Evolutionary conservation across 2,797 vertebrate species (phyloP).

Genomic region (Danio choprae): DNA sequence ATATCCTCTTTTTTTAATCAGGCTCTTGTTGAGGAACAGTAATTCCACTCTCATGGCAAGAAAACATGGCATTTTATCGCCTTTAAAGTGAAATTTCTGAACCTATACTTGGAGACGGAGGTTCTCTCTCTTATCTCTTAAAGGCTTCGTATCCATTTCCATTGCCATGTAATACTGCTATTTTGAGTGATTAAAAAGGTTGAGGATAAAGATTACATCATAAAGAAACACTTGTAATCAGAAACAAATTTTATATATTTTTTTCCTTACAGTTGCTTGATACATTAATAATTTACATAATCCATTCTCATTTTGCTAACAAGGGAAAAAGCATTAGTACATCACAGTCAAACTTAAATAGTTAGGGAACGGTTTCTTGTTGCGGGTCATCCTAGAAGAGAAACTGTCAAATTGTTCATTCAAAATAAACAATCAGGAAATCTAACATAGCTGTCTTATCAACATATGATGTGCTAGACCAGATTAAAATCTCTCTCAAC

Average conservation of each 20-base stretch:
- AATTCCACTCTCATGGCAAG: too few species aligned
- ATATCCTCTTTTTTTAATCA: too few species aligned
- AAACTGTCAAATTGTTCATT: constrained; percentile 8
- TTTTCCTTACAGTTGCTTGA: constrained; percentile 49
- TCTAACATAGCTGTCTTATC: constrained; percentile 12
- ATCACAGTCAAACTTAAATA: constrained; percentile 48
- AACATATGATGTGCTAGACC: constrained; percentile 23
- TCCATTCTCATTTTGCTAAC: constrained; percentile 35
- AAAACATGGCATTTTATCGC: too few species aligned
- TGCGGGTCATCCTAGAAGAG: constrained; percentile 23
- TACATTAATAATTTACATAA: constrained; percentile 54
- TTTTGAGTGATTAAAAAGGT: background rate
- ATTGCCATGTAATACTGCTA: background rate
- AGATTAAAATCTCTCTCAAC: background rate
- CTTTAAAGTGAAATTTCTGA: too few species aligned
- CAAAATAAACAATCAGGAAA: background rate
- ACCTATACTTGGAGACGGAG: too few species aligned
- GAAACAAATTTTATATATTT: constrained; percentile 42
- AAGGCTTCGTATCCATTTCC: too few species aligned
- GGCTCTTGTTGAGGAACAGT: too few species aligned
- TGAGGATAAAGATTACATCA: background rate
- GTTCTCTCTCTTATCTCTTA: too few species aligned
- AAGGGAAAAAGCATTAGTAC: constrained; percentile 46
- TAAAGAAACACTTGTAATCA: constrained; percentile 17
- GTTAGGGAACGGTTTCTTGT: constrained; percentile 27